These are phyloP conservation scores for Gymnocephalus cernua DNA, from an alignment of 2,113 vertebrate species.

Conservation along the genomic window DNA sequence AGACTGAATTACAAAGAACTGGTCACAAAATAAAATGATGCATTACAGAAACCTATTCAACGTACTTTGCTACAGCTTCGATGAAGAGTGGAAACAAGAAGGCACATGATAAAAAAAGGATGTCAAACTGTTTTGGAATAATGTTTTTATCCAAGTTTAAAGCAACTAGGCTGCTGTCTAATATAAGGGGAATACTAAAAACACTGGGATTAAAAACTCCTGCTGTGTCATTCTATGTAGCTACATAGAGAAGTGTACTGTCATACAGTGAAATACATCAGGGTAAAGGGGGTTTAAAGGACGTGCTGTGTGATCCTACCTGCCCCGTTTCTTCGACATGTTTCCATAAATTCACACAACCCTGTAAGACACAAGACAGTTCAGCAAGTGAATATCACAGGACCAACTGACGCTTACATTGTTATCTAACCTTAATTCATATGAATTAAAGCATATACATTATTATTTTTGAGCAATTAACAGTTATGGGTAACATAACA, in stretches of 20 bases:
- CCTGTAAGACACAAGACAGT: conserved; percentile 70
- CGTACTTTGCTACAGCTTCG: no score
- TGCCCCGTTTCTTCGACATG: conserved; percentile 89
- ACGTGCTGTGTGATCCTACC: conserved; percentile 70
- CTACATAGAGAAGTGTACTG: background rate
- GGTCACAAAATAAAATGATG: background rate
- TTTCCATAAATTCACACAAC: conserved; percentile 84
- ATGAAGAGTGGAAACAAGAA: background rate
- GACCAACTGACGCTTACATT: background rate
- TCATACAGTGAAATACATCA: background rate
- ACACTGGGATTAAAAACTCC: background rate
- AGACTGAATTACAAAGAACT: background rate
- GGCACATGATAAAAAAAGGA: background rate
- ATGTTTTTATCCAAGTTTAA: background rate
- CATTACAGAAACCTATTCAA: background rate
- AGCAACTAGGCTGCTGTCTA: background rate
- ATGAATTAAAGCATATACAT: background rate
- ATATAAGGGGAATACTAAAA: background rate
- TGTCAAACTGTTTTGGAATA: background rate
- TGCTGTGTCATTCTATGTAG: background rate
- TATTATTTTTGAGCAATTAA: no score
- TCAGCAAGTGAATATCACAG: conserved; percentile 24
- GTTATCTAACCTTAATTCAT: background rate
- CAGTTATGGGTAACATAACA: no score
- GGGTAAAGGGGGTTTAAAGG: background rate